Evolutionary conservation across 2,888 invertebrate species (phyloP).

Genomic region (Leucania comma): DNA sequence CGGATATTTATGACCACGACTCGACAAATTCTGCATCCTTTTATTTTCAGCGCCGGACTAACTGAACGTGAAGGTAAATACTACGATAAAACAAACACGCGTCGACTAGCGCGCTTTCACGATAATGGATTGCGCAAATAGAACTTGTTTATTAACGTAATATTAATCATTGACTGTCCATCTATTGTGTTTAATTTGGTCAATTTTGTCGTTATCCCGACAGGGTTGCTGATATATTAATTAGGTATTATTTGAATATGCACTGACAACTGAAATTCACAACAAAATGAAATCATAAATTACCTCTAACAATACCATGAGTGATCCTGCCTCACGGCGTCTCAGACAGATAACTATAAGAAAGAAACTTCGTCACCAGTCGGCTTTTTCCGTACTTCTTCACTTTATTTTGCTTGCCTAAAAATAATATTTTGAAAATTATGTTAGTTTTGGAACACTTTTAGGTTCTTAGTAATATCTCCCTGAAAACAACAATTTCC

Average conservation of each 20-base stretch:
- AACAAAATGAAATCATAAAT: too few relatives aligned
- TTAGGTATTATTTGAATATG: too few relatives aligned
- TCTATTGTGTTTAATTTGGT: constrained; percentile 45
- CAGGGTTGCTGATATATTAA: constrained; percentile 8
- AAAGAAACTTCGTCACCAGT: too few relatives aligned
- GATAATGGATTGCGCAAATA: constrained; percentile 58
- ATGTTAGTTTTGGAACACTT: too few relatives aligned
- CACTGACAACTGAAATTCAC: too few relatives aligned
- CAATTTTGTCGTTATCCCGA: constrained; percentile 15
- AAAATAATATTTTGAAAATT: too few relatives aligned
- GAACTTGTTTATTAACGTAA: constrained; percentile 47
- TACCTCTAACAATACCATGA: too few relatives aligned
- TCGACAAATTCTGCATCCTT: constrained; percentile 87
- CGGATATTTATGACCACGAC: constrained; percentile 86
- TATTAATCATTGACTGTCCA: constrained; percentile 49
- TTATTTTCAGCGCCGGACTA: constrained; percentile 82
- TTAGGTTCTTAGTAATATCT: too few relatives aligned
- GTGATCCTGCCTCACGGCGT: too few relatives aligned
- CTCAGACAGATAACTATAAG: too few relatives aligned
- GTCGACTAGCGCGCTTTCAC: constrained; percentile 40
- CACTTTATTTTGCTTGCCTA: too few relatives aligned
- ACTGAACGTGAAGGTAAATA: constrained; percentile 82
- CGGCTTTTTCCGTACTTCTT: too few relatives aligned
- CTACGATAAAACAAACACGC: constrained; percentile 76
- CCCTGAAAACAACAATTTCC: constrained; percentile 3